Conservation (phyloP, 2,113 vertebrate species). For the Coreoperca whiteheadi region DNA sequence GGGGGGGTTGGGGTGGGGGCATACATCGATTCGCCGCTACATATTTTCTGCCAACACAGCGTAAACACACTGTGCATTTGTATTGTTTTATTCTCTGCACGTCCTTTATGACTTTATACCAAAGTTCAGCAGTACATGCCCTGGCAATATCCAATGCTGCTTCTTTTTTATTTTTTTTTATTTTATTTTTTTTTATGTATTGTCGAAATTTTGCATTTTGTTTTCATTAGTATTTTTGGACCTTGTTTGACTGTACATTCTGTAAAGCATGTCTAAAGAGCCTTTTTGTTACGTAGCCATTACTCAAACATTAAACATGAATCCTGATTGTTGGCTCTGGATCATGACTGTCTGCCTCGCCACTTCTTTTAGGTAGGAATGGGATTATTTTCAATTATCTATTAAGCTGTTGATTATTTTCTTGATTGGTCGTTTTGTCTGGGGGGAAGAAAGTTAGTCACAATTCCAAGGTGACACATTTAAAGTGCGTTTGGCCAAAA, state of each 20-base stretch:
- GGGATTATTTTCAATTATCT: background rate
- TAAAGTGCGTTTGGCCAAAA: background rate
- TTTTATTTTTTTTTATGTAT: constrained; percentile 36
- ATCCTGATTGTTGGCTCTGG: constrained; percentile 53
- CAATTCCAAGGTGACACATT: background rate
- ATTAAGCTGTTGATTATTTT: background rate
- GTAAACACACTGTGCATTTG: constrained; percentile 46
- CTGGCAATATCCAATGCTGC: constrained; percentile 78
- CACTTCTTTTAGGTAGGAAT: background rate
- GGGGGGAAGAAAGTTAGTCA: too few relatives aligned
- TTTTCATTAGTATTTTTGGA: constrained; percentile 65
- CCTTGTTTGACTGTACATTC: constrained; percentile 82
- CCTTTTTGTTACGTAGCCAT: constrained; percentile 79
- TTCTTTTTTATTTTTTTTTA: too few relatives aligned
- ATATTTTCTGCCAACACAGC: constrained; percentile 25
- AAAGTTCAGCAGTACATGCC: constrained; percentile 82
- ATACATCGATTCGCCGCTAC: too few relatives aligned
- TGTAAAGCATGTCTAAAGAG: constrained; percentile 86
- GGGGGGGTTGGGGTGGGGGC: too few relatives aligned
- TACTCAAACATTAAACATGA: constrained; percentile 83
- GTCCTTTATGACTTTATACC: constrained; percentile 74
- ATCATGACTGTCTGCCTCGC: constrained; percentile 3
- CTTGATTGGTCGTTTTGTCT: background rate
- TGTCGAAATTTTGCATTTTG: constrained; percentile 38
- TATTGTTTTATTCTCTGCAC: constrained; percentile 49